Base-by-base conservation (phyloP, 1,140 invertebrate genomes). In the Drosophila arizonae region DNA sequence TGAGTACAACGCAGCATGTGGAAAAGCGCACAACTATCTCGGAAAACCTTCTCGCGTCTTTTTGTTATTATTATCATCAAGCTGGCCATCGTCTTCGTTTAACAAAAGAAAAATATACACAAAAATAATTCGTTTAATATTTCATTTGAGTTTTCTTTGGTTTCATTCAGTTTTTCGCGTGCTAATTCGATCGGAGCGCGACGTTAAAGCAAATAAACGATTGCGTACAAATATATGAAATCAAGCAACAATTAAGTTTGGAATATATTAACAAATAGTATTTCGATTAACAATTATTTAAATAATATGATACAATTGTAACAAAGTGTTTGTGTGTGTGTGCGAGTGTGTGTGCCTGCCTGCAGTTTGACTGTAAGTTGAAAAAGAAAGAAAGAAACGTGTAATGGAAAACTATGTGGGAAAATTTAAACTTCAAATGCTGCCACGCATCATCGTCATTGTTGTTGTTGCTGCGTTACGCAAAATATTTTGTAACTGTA, bases 1-100 rank as follows among this genome's bases (percentile, higher is more conserved):
- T 88, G 84, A 87, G 81, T 86, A 82, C 79, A 72, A 77, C 72
- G 69, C 79, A 87, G 82, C 84, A 81, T 86, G 81, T 86, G 79
- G 82, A 86, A 79, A 73, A 82, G 82, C 82, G 79, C 79, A 86
- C 79, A 86, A 70, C 82, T 76, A 64, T 73, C 69, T 72, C 69
- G 63, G 63, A 72, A 39, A 64, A 63, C 67, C 64, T 52, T 76
- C 75, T 79, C 56, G 63, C 71, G 55, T 41, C 57, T 58, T 74
- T 81, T 69, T 76, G 70, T 87, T 78, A 61, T 77, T 50, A 65
- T 64, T 36, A 39, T 60, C 48, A 36, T 51, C 52, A 30, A 55
- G 26, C 11, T 48, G 51, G 10, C 28, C 51, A 52, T 17, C 73
- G 57, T 68, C 48, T 57, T n/a, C 57, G 55, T 39, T 39, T 39